Evolutionary conservation across 2,113 vertebrate species (phyloP).

Genomic region (Leptodactylus fuscus): DNA sequence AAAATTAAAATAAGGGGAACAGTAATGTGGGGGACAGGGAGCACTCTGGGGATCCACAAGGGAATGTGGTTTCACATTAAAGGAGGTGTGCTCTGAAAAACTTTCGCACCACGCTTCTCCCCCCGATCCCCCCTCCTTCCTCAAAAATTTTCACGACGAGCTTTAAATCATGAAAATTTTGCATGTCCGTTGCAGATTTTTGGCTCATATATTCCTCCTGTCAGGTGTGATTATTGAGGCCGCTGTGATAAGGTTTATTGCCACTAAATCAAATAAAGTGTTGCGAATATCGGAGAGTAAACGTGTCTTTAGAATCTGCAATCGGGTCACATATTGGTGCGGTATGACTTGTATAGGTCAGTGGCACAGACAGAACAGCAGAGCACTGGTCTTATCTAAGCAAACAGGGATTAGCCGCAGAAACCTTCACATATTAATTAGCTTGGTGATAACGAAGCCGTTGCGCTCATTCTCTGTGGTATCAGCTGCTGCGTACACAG

Average conservation of each 20-base stretch:
- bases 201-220: background rate
- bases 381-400: constrained; percentile 10
- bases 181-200: background rate
- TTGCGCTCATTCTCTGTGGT: background rate
- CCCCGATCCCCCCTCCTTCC: no score
- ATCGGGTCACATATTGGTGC: background rate
- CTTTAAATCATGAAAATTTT: no score
- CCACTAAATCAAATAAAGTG: background rate
- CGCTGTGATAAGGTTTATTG: background rate
- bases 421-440: constrained; percentile 54
- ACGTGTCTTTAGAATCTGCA: no score
- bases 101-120: no score
- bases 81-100: no score
- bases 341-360: constrained; percentile 7
- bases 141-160: no score
- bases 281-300: background rate
- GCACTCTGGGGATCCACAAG: no score
- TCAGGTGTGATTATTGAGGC: background rate
- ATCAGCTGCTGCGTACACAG: constrained; percentile 42
- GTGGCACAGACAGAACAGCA: constrained; percentile 13
- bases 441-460: constrained; percentile 1
- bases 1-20: no score
- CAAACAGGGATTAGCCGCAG: constrained; percentile 10
- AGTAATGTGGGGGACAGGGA: no score
- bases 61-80: no score